Percentiles rank a stretch among this genome's conserved stretches.
phyloP scores from a whole-genome alignment of 2,113 vertebrate species.

The Limanda limanda region DNA sequence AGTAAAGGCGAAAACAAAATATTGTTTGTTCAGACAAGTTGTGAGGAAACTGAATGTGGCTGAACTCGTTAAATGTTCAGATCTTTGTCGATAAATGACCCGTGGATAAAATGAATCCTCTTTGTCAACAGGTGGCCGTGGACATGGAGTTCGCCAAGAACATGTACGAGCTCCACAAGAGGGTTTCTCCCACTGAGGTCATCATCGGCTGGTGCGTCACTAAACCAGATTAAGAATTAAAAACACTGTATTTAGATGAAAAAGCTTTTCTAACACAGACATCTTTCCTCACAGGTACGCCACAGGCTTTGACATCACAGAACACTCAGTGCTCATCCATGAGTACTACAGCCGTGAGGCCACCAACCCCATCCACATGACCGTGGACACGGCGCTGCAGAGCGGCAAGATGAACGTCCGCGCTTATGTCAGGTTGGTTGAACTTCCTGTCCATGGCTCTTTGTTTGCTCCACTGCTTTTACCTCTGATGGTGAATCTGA shows the following conservation, averaged over 20 bases:
- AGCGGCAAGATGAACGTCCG: slow-evolving; percentile 97
- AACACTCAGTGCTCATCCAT: slow-evolving; percentile 97
- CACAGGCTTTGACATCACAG: slow-evolving; percentile 97
- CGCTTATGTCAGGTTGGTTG: slow-evolving; percentile 92
- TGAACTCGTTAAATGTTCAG: not conserved
- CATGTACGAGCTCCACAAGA: slow-evolving; percentile 99
- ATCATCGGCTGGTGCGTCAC: slow-evolving; percentile 92
- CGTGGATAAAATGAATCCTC: not conserved
- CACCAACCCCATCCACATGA: slow-evolving; percentile 95
- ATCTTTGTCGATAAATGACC: not conserved
- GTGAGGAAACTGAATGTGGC: no score
- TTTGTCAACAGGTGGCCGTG: slow-evolving; percentile 89
- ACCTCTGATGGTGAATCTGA: not conserved
- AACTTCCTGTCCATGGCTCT: not conserved
- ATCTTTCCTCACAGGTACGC: slow-evolving; percentile 87
- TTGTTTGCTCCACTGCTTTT: not conserved
- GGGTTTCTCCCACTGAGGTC: slow-evolving; percentile 95
- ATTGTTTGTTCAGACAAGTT: no score
- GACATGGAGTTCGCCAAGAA: slow-evolving; percentile 99
- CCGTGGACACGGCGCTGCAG: slow-evolving; percentile 93
- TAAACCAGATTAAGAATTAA: not conserved
- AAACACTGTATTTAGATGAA: not conserved
- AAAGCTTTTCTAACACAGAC: not conserved
- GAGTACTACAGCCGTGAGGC: slow-evolving; percentile 99
- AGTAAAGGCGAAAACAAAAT: no score